Evolutionary conservation across 2,888 invertebrate species (phyloP), one percentile per base, ranked within the genome.

Genomic region (Tineola bisselliella): DNA sequence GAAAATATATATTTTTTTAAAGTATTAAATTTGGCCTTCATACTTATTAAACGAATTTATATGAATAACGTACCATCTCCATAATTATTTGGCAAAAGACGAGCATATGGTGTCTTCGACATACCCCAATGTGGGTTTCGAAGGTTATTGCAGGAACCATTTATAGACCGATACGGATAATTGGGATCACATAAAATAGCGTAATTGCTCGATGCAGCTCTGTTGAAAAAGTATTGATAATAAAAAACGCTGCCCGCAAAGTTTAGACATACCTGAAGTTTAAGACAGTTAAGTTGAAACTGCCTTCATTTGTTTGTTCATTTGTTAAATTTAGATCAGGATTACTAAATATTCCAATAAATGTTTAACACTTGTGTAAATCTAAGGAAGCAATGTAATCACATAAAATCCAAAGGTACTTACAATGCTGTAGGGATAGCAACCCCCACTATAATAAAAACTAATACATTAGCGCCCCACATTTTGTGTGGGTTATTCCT

Each of bases 71-170:
- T 74, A 89, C 90, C 89, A 72, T 90, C 90, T 57, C 82, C 86
- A 69, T 90, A 90, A 63, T 81, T 86, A 0, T 89, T 75, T 0
- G 87, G 86, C 52, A 90, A 64, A 10, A 91, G 73, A 64, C 91
- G 78, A 17, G 79, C 81, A 66, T 90, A 90, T 8, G 88, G 88
- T 0, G 90, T 89, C 67, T 90, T 90, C 1, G 92, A 89, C 61
- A 89, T 87, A 48, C 96, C 97, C 88, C 92, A 90, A 44, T 90
- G 89, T 0, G 95, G 93, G 67, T 93, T 89, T 63, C 89, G 83
- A 61, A 92, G 76, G 77, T 97, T 96, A 77, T 97, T 97, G 75
- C 97, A 97, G 1, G 94, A 91, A 0, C 97, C 97, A 73, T 97
- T 96, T 65, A 91, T 87, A 0, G 92, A 44, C 33, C 62, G 84